Percentiles rank a stretch among this genome's conserved stretches.
These are phyloP conservation scores for Andinoacara biseriatus DNA, from an alignment of 2,113 vertebrate genomes.

Conservation along the genomic window DNA sequence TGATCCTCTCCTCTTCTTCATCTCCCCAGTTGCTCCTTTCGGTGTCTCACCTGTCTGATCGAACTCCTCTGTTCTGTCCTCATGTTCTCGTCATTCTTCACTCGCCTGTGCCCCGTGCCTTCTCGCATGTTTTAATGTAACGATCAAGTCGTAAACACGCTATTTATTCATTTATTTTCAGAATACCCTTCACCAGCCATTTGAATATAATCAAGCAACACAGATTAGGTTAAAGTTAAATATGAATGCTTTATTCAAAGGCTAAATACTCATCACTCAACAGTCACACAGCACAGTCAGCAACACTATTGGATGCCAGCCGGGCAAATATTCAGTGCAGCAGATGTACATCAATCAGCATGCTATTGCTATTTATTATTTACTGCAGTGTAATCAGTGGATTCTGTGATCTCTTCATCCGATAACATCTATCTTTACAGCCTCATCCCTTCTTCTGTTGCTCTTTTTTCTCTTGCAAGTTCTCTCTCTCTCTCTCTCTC, in stretches of 20 bases:
- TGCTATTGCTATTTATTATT: not conserved
- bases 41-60: not conserved
- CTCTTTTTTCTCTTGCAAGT: not conserved
- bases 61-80: not conserved
- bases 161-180: not conserved
- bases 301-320: not conserved
- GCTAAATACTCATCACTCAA: not conserved
- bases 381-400: slow-evolving; percentile 5
- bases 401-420: not conserved
- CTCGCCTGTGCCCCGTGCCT: too few relatives aligned
- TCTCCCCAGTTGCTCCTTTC: not conserved
- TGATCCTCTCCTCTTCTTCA: not conserved
- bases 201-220: not conserved
- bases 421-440: not conserved
- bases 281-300: not conserved
- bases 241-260: not conserved
- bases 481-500: not conserved
- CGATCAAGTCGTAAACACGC: not conserved
- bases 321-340: not conserved
- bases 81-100: not conserved
- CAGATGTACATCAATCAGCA: slow-evolving; percentile 4
- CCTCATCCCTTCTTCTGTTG: not conserved
- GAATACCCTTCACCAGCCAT: too few relatives aligned
- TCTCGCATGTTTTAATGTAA: not conserved
- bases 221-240: not conserved